Evolutionary conservation across 2,888 invertebrate species (phyloP), one percentile per base, ranked within the genome.

Genomic region (Pimpla rufipes): DNA sequence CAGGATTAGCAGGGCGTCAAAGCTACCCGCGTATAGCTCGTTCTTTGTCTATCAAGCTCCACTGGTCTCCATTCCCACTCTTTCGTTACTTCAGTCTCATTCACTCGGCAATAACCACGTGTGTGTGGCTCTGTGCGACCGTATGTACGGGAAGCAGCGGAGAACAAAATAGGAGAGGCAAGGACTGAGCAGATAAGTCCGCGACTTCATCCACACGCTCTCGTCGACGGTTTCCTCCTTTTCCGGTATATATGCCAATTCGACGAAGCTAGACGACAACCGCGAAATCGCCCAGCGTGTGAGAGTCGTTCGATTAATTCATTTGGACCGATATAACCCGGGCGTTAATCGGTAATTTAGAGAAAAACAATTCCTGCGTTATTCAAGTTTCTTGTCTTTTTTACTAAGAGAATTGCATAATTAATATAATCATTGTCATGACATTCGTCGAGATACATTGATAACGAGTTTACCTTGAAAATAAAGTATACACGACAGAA

Each of bases 1-100:
- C 77, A 68, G 91, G 91, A 91, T 92, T 91, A 92, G 88, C 89
- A 88, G 87, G 88, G 90, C 89, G 91, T 90, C 91, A 90, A 91
- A 92, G 90, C 89, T 86, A 88, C 87, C 88, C 88, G 86, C 85
- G 86, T 83, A 89, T 88, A 83, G 71, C 62, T 62, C 79, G 57
- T 8, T 62, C 73, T 73, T 77, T 62, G 62, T 79, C 71, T 55
- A 77, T 73, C 67, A 67, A 68, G 21, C 71, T 47, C 45, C 6
- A 18, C 6, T 16, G 62, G 29, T 55, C 16, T 29, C 29, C 18
- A 35, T 47, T 76, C 0, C 0, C 42, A 37, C 62, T 45, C 18
- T 67, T 73, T 75, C 42, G 59, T 66, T 37, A 40, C 77, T 74
- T 57, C 45, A 35, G 57, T 55, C 18, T 45, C 42, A 35, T 74